Conservation (phyloP, 2,113 vertebrate species). For the Melanotaenia duboulayi region DNA sequence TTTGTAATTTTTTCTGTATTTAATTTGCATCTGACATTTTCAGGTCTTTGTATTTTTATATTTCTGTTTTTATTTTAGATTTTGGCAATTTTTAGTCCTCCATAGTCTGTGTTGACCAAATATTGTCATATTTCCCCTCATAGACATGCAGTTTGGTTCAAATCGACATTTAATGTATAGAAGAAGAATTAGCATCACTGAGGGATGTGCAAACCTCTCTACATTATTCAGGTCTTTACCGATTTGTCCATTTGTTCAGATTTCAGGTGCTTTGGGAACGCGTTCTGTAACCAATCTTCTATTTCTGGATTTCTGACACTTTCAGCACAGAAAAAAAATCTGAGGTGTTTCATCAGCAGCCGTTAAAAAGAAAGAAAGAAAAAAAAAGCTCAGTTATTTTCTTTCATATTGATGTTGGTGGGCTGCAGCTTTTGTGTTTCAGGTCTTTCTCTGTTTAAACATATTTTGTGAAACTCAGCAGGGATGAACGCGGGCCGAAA, state of each 20-base stretch:
- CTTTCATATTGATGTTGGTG: neutral
- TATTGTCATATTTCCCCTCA: too few relatives aligned
- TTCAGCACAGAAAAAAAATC: neutral
- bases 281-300: neutral
- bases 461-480: neutral
- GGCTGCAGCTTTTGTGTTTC: neutral
- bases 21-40: too few relatives aligned
- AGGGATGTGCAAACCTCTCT: too few relatives aligned
- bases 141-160: too few relatives aligned
- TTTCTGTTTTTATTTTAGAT: too few relatives aligned
- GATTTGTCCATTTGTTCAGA: neutral
- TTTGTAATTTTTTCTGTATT: too few relatives aligned
- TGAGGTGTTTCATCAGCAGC: conserved; percentile 2
- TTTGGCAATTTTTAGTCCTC: too few relatives aligned
- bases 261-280: conserved; percentile 3
- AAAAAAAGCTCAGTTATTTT: neutral
- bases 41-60: too few relatives aligned
- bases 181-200: too few relatives aligned
- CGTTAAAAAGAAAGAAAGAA: neutral
- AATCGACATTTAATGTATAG: too few relatives aligned
- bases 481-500: neutral
- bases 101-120: too few relatives aligned
- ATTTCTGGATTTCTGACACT: conserved; percentile 10
- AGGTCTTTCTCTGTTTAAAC: neutral
- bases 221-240: neutral